Base-by-base conservation (phyloP, 2,888 invertebrate species). In the Platerodrilus igneus region DNA sequence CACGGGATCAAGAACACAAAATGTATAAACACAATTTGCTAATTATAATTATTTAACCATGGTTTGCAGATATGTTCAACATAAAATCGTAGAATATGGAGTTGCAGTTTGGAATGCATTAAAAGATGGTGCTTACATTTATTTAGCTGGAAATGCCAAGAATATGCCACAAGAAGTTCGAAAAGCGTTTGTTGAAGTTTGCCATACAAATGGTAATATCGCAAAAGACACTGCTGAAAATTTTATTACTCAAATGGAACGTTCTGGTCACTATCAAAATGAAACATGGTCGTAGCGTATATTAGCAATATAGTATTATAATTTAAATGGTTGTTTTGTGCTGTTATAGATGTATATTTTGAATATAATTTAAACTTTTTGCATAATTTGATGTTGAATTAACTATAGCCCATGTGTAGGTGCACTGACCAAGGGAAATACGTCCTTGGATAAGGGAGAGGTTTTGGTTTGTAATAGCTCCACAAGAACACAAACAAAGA, bases 41-140 rank as follows among this genome's bases (percentile, higher is more conserved):
- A 13, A 10, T 9, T 7, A 10, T 8, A 7, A 21, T 14, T 29
- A n/a, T n/a, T n/a, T n/a, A n/a, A n/a, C n/a, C n/a, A n/a, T n/a
- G n/a, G n/a, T n/a, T n/a, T n/a, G n/a, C n/a, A 86, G 89, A 43
- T 92, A 96, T 65, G 95, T 96, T 2, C 95, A 95, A 64, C 86
- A 96, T 72, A 74, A 83, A 57, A 84, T 84, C 59, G 61, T 67
- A 19, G 76, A 85, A 53, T 68, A 86, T 52, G 69, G 68, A 5
- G 51, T 69, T 0, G 47, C 74, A 0, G 57, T 95, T 9, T 86
- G 83, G 77, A 59, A 76, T 0, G 68, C 85, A 1, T 69, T 93
- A 3, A 56, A 70, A 45, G 56, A 74, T 2, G 69, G 74, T 22
- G 87, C 81, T 0, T 69, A 66, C 37, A 78, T 97, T 53, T 90